Percentiles rank a stretch among this genome's conserved stretches.
Conservation (phyloP, 2,888 invertebrate species). For the Caradrina kadenii region DNA sequence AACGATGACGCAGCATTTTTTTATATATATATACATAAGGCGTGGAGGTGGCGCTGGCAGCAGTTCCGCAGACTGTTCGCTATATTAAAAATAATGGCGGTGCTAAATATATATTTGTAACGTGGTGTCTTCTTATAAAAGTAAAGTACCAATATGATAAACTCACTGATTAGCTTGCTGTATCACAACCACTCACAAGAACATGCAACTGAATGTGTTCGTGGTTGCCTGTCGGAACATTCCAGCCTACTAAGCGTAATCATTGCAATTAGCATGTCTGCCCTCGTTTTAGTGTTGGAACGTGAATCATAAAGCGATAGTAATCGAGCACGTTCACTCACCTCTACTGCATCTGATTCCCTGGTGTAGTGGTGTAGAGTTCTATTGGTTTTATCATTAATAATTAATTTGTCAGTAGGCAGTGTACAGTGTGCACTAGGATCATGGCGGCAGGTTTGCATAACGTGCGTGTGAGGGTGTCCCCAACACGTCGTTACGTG, state of each 20-base stretch:
- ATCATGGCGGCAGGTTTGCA: too few relatives aligned
- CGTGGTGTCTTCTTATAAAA: neutral
- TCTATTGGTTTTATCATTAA: neutral
- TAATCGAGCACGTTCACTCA: neutral
- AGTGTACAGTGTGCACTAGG: too few relatives aligned
- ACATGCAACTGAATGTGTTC: slow-evolving; percentile 1
- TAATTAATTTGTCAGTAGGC: too few relatives aligned
- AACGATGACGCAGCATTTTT: too few relatives aligned
- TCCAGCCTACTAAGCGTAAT: slow-evolving; percentile 4
- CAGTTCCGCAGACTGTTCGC: too few relatives aligned
- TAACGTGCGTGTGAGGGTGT: too few relatives aligned
- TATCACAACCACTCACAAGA: neutral
- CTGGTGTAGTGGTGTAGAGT: too few relatives aligned
- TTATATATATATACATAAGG: too few relatives aligned
- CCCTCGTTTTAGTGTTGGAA: slow-evolving; percentile 13
- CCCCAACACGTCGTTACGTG: too few relatives aligned
- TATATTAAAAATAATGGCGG: too few relatives aligned
- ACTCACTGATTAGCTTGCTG: neutral
- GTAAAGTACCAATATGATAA: neutral
- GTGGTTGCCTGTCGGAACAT: slow-evolving; percentile 8
- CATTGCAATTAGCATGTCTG: slow-evolving; percentile 32
- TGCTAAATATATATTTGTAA: too few relatives aligned
- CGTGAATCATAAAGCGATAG: slow-evolving; percentile 13
- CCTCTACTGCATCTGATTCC: neutral
- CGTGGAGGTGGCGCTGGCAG: too few relatives aligned